A percentile compares a stretch with the other conserved stretches of the same genome.
These are phyloP conservation scores for Agelastica alni DNA, from an alignment of 2,888 invertebrate genomes.

Conservation along the genomic window DNA sequence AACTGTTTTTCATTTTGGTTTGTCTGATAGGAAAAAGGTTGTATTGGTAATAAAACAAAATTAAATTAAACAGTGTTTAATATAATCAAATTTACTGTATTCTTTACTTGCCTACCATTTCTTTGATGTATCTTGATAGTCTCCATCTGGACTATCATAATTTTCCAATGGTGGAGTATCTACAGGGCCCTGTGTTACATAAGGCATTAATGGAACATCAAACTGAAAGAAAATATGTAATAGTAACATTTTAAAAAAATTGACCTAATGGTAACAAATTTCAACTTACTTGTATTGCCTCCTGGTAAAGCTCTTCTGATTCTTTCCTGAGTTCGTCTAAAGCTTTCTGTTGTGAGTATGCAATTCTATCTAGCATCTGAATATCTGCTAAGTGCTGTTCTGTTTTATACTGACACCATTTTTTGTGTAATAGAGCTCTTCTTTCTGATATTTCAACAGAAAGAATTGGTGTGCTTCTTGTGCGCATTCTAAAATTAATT, in stretches of 20 bases:
- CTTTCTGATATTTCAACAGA: conserved; percentile 66
- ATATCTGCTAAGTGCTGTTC: conserved; percentile 68
- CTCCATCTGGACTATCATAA: conserved; percentile 87
- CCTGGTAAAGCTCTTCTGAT: conserved; percentile 85
- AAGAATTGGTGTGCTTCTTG: conserved; percentile 59
- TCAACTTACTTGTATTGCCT: conserved; percentile 78
- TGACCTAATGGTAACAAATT: no score
- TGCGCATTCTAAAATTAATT: conserved; percentile 55
- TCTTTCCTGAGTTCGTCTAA: conserved; percentile 77
- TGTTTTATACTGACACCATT: conserved; percentile 75
- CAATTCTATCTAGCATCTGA: conserved; percentile 69
- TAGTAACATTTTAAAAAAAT: no score
- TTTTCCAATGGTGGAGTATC: conserved; percentile 81
- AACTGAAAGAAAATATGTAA: conserved; percentile 61
- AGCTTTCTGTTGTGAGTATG: conserved; percentile 75
- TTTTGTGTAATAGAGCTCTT: conserved; percentile 69
- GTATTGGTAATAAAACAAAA: no score
- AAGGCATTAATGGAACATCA: conserved; percentile 73
- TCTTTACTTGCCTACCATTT: conserved; percentile 63
- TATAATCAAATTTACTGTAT: no score
- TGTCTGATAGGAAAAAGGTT: no score
- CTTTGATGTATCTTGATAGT: conserved; percentile 80
- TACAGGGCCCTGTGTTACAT: conserved; percentile 72
- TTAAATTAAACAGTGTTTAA: no score
- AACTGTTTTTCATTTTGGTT: no score